A percentile compares a stretch with the other conserved stretches of the same genome.
Evolutionary conservation across 2,113 vertebrate species (phyloP).

Genomic region (Anguilla japonica): DNA sequence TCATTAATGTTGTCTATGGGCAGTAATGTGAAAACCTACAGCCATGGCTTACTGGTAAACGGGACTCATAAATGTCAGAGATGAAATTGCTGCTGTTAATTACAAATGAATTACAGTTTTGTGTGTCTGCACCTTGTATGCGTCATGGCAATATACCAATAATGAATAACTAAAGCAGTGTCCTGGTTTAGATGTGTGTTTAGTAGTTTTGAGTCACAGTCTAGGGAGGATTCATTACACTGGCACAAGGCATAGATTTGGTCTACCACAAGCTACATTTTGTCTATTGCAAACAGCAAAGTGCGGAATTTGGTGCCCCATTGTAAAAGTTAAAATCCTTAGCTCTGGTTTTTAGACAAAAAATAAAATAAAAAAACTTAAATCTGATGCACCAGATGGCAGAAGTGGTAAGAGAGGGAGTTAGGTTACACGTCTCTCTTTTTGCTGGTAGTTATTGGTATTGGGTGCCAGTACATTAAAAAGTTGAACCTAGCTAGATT

Average conservation of each 20-base stretch:
- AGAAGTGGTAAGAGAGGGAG: neutral
- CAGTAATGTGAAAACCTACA: neutral
- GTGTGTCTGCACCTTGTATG: neutral
- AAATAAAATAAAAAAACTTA: neutral
- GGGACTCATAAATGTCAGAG: neutral
- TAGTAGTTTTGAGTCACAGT: neutral
- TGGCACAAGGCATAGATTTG: neutral
- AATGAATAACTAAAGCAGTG: conserved; percentile 3
- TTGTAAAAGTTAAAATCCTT: too few species aligned
- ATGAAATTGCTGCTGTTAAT: conserved; percentile 6
- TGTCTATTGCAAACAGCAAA: neutral
- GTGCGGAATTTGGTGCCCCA: neutral
- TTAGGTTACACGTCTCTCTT: neutral
- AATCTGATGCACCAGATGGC: neutral
- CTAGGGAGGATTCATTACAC: neutral
- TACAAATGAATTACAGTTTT: neutral
- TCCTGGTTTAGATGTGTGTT: neutral
- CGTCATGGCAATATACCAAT: neutral
- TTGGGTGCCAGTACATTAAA: neutral
- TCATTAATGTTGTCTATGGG: neutral
- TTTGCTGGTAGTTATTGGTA: neutral
- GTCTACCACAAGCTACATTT: neutral
- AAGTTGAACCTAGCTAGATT: neutral
- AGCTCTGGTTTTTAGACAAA: too few species aligned
- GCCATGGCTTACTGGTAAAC: neutral